A percentile compares a stretch with the other conserved stretches of the same genome.
Evolutionary conservation across 2,888 invertebrate species (phyloP).

Genomic region (Aplocera efformata): DNA sequence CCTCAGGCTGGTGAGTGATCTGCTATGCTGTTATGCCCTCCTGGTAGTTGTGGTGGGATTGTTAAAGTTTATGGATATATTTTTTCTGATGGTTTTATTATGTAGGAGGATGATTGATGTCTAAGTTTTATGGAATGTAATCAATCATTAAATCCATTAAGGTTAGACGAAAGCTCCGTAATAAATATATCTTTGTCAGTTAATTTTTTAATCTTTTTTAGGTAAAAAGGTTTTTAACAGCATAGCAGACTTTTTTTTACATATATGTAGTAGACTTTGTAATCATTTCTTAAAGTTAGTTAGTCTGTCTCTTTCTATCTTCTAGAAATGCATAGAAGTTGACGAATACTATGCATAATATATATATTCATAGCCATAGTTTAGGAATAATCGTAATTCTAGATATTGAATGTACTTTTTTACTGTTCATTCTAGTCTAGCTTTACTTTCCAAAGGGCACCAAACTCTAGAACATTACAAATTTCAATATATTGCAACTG

Average conservation of each 20-base stretch:
- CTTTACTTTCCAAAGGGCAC: constrained; percentile 25
- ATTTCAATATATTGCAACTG: no score
- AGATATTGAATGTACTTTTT: constrained; percentile 25
- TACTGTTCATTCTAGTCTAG: constrained; percentile 28
- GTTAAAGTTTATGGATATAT: neutral
- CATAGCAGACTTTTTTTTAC: constrained; percentile 16
- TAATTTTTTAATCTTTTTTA: no score
- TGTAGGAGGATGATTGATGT: neutral
- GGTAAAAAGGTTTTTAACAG: constrained; percentile 2
- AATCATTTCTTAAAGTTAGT: constrained; percentile 2
- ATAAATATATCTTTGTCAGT: no score
- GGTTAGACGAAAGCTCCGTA: no score
- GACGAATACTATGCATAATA: constrained; percentile 20
- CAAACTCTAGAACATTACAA: constrained; percentile 21
- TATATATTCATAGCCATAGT: constrained; percentile 15
- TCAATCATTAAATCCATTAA: no score
- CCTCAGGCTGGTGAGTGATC: constrained; percentile 88
- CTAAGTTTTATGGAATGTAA: neutral
- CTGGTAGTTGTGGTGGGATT: constrained; percentile 10
- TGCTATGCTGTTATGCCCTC: constrained; percentile 28
- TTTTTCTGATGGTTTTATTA: neutral
- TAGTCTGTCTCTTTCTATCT: constrained; percentile 20
- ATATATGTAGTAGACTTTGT: neutral
- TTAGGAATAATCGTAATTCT: constrained; percentile 20
- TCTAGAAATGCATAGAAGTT: constrained; percentile 22